Evolutionary conservation across 64 coral and sea anemone species (phyloP).

Genomic region (Montipora capricornis): DNA sequence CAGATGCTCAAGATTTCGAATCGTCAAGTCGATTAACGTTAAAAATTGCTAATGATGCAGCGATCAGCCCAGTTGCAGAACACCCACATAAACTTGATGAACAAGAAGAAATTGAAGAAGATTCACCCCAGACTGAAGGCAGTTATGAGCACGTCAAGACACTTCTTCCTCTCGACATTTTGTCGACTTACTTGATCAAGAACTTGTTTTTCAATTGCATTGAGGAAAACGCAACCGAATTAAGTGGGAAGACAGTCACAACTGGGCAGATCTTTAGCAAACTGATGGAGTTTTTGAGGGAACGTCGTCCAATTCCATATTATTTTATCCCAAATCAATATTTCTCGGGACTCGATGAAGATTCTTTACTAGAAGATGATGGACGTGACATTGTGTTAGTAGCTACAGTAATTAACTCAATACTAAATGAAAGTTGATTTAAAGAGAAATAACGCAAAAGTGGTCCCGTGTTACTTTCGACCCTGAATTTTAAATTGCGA

Average conservation of each 20-base stretch:
- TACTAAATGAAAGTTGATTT: not conserved
- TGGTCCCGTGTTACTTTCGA: too few relatives aligned
- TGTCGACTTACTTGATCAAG: constrained; percentile 56
- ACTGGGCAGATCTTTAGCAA: constrained; percentile 12
- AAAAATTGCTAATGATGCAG: too few relatives aligned
- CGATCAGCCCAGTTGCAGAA: too few relatives aligned
- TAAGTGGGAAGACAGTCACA: not conserved
- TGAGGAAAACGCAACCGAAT: constrained; percentile 4
- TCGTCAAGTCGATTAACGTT: not conserved
- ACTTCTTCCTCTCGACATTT: constrained; percentile 21
- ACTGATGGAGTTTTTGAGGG: not conserved
- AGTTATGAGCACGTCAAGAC: constrained; percentile 13
- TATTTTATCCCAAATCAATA: not conserved
- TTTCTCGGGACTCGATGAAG: too few relatives aligned
- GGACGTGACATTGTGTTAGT: not conserved
- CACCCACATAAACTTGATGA: not conserved
- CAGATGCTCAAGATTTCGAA: not conserved
- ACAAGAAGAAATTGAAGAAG: not conserved
- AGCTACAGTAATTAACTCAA: not conserved
- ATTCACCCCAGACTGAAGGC: not conserved
- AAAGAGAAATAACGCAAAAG: too few relatives aligned
- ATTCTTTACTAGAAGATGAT: not conserved
- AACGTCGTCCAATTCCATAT: constrained; percentile 10
- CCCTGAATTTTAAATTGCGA: too few relatives aligned
- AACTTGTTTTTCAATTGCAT: constrained; percentile 63